Evolutionary conservation across 2,797 vertebrate species (phyloP).

Genomic region (Protosalanx chinensis): DNA sequence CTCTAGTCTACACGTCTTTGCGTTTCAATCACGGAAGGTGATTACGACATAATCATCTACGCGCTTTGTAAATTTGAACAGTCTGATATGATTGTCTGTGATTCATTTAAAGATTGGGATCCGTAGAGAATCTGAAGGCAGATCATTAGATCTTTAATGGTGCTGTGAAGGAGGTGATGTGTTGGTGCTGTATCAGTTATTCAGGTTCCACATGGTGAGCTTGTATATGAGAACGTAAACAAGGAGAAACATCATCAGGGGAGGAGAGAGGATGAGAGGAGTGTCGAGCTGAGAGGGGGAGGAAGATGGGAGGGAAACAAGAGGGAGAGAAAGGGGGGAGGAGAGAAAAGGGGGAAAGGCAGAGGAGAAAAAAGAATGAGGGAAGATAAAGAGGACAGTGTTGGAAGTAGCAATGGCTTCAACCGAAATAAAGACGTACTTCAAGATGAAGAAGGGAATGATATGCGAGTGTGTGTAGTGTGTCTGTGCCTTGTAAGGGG

Average conservation of each 20-base stretch:
- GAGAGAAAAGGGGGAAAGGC: conserved; percentile 11
- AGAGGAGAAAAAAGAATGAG: neutral
- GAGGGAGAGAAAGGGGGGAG: neutral
- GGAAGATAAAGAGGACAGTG: neutral
- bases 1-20: neutral
- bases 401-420: neutral
- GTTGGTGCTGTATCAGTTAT: conserved; percentile 13
- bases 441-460: neutral
- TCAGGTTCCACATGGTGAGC: conserved; percentile 60
- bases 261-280: conserved; percentile 52
- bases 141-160: neutral
- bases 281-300: conserved; percentile 43
- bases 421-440: neutral
- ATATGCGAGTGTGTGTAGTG: neutral
- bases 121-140: neutral
- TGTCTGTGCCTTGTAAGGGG: neutral
- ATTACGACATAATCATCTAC: neutral
- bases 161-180: neutral
- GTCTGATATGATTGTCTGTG: neutral
- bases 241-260: conserved; percentile 56
- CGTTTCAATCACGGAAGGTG: neutral
- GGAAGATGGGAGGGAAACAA: neutral
- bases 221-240: conserved; percentile 64
- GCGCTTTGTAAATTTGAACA: neutral
- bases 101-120: neutral